Evolutionary conservation across 2,888 invertebrate species (phyloP).

Genomic region (Erynnis tages): DNA sequence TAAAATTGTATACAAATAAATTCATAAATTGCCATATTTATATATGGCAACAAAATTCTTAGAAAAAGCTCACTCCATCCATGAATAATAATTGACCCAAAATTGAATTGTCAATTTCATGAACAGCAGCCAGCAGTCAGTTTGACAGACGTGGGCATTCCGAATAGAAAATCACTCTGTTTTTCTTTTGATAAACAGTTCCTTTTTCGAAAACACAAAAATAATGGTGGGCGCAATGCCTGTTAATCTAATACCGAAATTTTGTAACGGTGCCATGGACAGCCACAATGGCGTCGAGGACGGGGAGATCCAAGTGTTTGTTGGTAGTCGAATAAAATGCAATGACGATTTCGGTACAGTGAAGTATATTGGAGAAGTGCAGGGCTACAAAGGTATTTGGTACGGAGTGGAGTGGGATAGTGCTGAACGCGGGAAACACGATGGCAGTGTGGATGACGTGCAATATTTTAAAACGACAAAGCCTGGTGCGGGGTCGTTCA

Average conservation of each 20-base stretch:
- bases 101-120: constrained; percentile 11
- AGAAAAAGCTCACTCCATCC: too few species aligned
- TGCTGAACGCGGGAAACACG: constrained; percentile 92
- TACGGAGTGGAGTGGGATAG: constrained; percentile 99
- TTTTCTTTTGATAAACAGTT: constrained; percentile 71
- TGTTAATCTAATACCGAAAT: constrained; percentile 79
- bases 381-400: constrained; percentile 89
- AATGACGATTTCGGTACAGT: constrained; percentile 79
- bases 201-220: constrained; percentile 70
- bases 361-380: constrained; percentile 88
- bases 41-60: constrained; percentile 4
- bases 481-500: constrained; percentile 93
- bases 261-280: constrained; percentile 75
- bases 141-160: constrained; percentile 47
- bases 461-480: constrained; percentile 90
- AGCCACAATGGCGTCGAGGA: constrained; percentile 74
- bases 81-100: background rate
- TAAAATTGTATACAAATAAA: too few species aligned
- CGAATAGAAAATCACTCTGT: constrained; percentile 61
- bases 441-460: constrained; percentile 90
- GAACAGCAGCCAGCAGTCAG: constrained; percentile 17
- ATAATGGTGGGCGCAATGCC: constrained; percentile 81
- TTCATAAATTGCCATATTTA: too few species aligned
- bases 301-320: constrained; percentile 69
- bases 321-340: constrained; percentile 70